Conservation (phyloP, 2,113 vertebrate species). For the Pyxicephalus adspersus region DNA sequence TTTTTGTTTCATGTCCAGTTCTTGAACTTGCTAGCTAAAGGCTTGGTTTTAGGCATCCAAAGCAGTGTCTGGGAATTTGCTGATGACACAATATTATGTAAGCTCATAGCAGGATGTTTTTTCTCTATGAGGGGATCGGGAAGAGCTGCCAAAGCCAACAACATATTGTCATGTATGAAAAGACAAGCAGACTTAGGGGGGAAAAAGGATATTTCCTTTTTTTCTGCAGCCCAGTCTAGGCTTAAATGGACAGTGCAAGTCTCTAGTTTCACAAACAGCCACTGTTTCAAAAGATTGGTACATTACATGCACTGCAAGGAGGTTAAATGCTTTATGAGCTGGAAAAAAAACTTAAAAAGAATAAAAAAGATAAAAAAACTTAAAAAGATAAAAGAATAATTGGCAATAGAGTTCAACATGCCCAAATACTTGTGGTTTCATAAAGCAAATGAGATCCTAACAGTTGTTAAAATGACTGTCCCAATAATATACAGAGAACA, state of each 20-base stretch:
- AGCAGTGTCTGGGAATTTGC: constrained; percentile 32
- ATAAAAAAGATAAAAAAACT: too few species aligned
- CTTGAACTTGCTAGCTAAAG: constrained; percentile 6
- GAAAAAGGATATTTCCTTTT: not conserved
- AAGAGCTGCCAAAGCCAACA: constrained; percentile 29
- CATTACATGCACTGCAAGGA: too few species aligned
- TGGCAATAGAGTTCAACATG: too few species aligned
- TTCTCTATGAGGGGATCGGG: not conserved
- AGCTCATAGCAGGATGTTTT: constrained; percentile 35
- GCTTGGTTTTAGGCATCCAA: constrained; percentile 22
- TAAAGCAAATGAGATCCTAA: too few species aligned
- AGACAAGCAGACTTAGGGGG: not conserved
- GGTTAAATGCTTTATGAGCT: too few species aligned
- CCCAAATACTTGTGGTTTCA: too few species aligned
- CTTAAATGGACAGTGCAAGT: not conserved
- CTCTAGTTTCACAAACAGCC: not conserved
- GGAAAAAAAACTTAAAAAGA: too few species aligned
- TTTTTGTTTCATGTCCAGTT: not conserved
- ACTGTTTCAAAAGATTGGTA: not conserved
- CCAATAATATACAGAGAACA: too few species aligned
- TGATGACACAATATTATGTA: constrained; percentile 31
- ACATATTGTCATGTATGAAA: constrained; percentile 32
- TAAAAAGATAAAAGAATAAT: too few species aligned
- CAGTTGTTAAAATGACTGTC: too few species aligned
- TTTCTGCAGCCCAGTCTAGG: not conserved